Percentiles rank a stretch among this genome's conserved stretches.
Evolutionary conservation across 1,140 invertebrate genomes (phyloP).

Genomic region (Drosophila insularis): DNA sequence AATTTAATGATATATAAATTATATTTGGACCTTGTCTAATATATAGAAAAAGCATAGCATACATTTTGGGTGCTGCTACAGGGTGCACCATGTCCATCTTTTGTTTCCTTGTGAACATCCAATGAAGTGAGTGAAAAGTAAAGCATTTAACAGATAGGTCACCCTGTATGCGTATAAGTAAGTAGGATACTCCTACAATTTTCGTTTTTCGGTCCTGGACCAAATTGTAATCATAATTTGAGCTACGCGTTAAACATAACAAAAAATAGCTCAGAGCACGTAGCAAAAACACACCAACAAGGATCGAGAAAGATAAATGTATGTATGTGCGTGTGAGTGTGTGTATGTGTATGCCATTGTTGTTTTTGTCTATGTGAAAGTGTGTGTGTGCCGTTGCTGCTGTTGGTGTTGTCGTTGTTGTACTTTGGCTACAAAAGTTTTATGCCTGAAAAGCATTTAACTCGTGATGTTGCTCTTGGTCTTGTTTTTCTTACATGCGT

Average conservation of each 20-base stretch:
- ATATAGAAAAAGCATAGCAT: slow-evolving; percentile 14
- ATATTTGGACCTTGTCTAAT: no score
- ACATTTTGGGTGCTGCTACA: slow-evolving; percentile 3
- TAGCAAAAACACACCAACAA: slow-evolving; percentile 56
- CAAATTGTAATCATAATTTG: slow-evolving; percentile 77
- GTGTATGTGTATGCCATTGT: slow-evolving; percentile 28
- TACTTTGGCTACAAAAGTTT: slow-evolving; percentile 48
- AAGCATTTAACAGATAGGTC: neutral
- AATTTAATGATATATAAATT: no score
- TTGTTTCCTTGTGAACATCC: no score
- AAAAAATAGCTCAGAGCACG: slow-evolving; percentile 76
- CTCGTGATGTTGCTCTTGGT: slow-evolving; percentile 37
- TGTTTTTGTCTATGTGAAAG: neutral
- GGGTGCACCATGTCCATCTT: no score
- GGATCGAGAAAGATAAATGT: slow-evolving; percentile 3
- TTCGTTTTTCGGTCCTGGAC: slow-evolving; percentile 19
- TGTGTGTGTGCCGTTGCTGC: neutral
- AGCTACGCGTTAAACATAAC: slow-evolving; percentile 75
- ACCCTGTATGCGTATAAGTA: neutral
- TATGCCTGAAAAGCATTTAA: slow-evolving; percentile 62
- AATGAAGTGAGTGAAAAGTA: no score
- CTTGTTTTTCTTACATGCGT: slow-evolving; percentile 57
- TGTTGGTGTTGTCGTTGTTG: neutral
- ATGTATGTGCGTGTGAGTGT: slow-evolving; percentile 1
- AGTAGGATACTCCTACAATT: neutral